A percentile compares a stretch with the other conserved stretches of the same genome.
These are phyloP conservation scores for Tigriopus californicus DNA, from an alignment of 2,888 invertebrate species.

Conservation along the genomic window DNA sequence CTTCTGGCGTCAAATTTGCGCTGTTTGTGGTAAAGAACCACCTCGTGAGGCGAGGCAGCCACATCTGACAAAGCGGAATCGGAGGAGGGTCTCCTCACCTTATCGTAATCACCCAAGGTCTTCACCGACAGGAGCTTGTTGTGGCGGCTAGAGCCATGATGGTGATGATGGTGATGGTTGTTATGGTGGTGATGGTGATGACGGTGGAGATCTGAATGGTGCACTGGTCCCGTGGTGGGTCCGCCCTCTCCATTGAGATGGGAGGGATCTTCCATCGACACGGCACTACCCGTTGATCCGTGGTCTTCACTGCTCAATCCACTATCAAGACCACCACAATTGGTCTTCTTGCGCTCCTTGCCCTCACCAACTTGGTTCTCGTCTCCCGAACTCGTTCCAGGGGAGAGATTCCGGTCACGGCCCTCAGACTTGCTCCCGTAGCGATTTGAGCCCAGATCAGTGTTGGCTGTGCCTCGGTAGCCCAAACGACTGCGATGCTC, in stretches of 20 bases:
- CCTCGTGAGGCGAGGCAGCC: not conserved
- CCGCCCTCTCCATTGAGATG: not conserved
- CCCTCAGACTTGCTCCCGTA: not conserved
- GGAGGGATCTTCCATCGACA: not conserved
- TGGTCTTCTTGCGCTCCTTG: not conserved
- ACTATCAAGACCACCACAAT: not conserved
- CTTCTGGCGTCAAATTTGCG: not conserved
- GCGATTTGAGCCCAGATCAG: not conserved
- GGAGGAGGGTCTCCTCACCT: constrained; percentile 2
- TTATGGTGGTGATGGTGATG: not conserved
- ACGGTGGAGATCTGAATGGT: not conserved
- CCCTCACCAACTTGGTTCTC: not conserved
- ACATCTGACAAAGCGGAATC: constrained; percentile 3
- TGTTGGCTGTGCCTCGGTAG: not conserved
- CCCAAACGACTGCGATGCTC: not conserved
- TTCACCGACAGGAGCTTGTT: not conserved
- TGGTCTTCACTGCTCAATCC: constrained; percentile 10
- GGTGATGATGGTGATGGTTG: too few species aligned
- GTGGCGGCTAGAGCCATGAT: not conserved
- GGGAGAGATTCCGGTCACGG: not conserved
- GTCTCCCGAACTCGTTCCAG: not conserved
- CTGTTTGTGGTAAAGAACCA: not conserved
- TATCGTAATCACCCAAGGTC: not conserved
- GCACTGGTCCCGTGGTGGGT: not conserved
- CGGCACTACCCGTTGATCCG: constrained; percentile 5